A percentile compares a stretch with the other conserved stretches of the same genome.
Conservation (phyloP, 2,113 vertebrate species). For the Paradoxurus hermaphroditus region DNA sequence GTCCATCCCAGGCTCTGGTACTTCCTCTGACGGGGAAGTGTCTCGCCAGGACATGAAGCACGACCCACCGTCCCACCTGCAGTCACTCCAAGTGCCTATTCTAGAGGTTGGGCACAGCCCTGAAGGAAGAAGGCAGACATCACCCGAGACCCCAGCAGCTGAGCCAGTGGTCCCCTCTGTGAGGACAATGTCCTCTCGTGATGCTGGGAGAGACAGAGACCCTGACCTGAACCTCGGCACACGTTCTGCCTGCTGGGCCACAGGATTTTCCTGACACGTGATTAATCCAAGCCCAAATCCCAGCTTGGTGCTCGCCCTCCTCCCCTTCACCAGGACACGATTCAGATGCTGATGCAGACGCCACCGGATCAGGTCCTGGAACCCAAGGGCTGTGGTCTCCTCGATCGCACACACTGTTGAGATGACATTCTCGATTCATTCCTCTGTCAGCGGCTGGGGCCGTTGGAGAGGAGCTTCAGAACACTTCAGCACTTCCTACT, state of each 20-base stretch:
- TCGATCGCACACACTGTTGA: neutral
- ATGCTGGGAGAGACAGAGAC: neutral
- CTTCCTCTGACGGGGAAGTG: neutral
- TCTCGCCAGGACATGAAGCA: neutral
- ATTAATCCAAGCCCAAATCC: neutral
- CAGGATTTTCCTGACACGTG: neutral
- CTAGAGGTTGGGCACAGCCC: neutral
- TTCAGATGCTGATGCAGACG: neutral
- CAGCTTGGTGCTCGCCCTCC: neutral
- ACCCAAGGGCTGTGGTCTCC: neutral
- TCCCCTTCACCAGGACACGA: neutral
- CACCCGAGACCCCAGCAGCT: neutral
- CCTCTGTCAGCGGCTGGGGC: neutral
- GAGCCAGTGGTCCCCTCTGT: neutral
- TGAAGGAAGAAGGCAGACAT: neutral
- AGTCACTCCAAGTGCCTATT: neutral
- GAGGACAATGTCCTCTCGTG: neutral
- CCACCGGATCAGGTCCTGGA: neutral
- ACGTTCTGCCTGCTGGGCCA: neutral
- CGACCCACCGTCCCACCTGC: neutral
- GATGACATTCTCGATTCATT: neutral
- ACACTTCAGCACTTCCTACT: neutral
- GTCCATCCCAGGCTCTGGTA: rapidly evolving
- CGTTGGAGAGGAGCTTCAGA: neutral
- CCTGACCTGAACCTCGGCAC: neutral